Base-by-base conservation (phyloP, 2,797 vertebrate genomes). In the Benthosema pterotum region DNA sequence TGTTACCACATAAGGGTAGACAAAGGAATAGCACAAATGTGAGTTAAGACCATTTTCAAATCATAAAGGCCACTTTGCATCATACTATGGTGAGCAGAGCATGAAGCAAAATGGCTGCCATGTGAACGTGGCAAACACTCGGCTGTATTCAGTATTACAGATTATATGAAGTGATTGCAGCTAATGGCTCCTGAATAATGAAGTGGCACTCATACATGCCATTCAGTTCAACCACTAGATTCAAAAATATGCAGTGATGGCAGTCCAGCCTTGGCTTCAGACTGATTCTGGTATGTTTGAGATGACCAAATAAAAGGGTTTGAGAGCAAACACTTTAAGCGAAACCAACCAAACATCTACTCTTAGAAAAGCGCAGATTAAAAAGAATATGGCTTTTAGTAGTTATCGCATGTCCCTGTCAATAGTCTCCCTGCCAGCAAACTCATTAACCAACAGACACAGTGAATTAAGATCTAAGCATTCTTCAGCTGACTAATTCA, bases 311-410 rank as follows among this genome's bases (percentile, higher is more conserved):
- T 47, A 22, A 67, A 57, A 42, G 22, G 65, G 52, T 42, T 18
- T 11, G 8, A 75, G 74, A 65, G 65, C 66, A 65, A 78, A 70
- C 18, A 46, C 76, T 46, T 74, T 46, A 57, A 83, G 71, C 72
- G 9, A 38, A 38, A 38, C 32, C 32, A 38, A 38, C 32, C 62
- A 11, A 73, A 59, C 14, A 57, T 67, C 58, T 28, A 75, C 75
- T 65, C 60, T 64, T 64, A 78, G 71, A 73, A 13, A 83, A 84
- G 81, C 77, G 83, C 87, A 79, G 83, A 84, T 80, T 84, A 85
- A 77, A 82, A 81, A 84, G 76, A 87, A 84, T 92, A 92, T 93
- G 91, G 91, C 91, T 93, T 91, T 86, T 84, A 85, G 79, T 76
- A 63, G 78, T 77, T 87, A 67, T 50, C 85, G 71, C 72, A 71